Evolutionary conservation across 1,140 invertebrate genomes (phyloP).

Genomic region (Gonatopus flavifemur): DNA sequence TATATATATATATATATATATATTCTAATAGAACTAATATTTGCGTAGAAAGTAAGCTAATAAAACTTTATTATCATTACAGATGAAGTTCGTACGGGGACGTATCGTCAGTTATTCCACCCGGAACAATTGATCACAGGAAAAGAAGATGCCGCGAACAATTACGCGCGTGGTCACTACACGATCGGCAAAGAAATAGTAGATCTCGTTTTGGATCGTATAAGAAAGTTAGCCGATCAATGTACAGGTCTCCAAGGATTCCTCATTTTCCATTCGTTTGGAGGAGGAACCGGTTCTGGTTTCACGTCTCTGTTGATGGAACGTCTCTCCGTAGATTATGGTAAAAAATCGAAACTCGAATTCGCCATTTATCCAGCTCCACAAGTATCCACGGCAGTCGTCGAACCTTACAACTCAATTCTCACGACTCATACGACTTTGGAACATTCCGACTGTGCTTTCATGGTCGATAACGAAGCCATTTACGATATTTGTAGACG

Average conservation of each 20-base stretch:
- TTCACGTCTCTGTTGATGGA: constrained; percentile 32
- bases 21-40: background rate
- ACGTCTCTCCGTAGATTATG: constrained; percentile 29
- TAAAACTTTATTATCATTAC: background rate
- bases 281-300: constrained; percentile 29
- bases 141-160: constrained; percentile 29
- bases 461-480: constrained; percentile 87
- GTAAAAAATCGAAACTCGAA: constrained; percentile 29
- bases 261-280: constrained; percentile 32
- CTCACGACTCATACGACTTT: constrained; percentile 60
- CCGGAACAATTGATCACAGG: constrained; percentile 33
- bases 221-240: constrained; percentile 29
- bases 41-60: background rate
- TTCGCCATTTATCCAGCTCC: constrained; percentile 31
- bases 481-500: constrained; percentile 90
- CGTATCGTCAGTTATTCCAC: constrained; percentile 74
- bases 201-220: constrained; percentile 26
- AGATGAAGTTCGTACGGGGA: constrained; percentile 45
- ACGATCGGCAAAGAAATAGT: constrained; percentile 33
- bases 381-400: constrained; percentile 28
- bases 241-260: constrained; percentile 32
- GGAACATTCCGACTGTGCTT: constrained; percentile 84
- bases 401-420: constrained; percentile 30
- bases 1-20: background rate
- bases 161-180: constrained; percentile 31